These are phyloP conservation scores for Monopterus albus DNA, from an alignment of 2,113 vertebrate genomes.

Conservation along the genomic window DNA sequence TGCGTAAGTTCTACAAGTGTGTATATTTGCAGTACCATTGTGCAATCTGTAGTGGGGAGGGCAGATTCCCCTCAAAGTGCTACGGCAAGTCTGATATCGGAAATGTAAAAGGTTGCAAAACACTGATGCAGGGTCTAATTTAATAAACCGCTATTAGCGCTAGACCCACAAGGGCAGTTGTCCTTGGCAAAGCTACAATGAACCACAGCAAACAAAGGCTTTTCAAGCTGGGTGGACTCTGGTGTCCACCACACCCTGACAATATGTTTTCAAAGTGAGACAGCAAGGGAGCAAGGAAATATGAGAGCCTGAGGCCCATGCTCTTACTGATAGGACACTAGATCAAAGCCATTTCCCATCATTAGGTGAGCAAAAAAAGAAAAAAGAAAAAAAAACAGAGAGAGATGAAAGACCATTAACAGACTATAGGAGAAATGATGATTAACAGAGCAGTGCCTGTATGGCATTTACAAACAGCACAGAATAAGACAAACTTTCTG, in stretches of 20 bases:
- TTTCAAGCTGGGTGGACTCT: slow-evolving; percentile 64
- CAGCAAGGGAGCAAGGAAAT: slow-evolving; percentile 45
- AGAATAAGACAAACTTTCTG: slow-evolving; percentile 25
- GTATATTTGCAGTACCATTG: slow-evolving; percentile 47
- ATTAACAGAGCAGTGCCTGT: slow-evolving; percentile 52
- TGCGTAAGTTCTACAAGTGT: slow-evolving; percentile 40
- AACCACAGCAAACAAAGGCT: slow-evolving; percentile 77
- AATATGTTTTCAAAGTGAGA: slow-evolving; percentile 63
- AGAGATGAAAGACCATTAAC: slow-evolving; percentile 65
- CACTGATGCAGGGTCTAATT: slow-evolving; percentile 33
- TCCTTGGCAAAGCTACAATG: slow-evolving; percentile 65
- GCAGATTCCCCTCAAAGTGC: slow-evolving; percentile 2
- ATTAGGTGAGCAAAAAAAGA: slow-evolving; percentile 46
- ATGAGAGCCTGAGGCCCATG: slow-evolving; percentile 43
- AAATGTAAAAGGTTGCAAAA: slow-evolving; percentile 60
- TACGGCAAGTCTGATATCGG: slow-evolving; percentile 21
- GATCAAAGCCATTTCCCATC: slow-evolving; percentile 64
- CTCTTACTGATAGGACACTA: slow-evolving; percentile 64
- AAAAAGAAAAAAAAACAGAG: too few species aligned
- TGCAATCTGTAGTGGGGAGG: slow-evolving; percentile 51
- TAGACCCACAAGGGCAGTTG: slow-evolving; percentile 62
- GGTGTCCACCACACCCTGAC: slow-evolving; percentile 73
- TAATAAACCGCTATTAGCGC: slow-evolving; percentile 44
- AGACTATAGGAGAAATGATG: slow-evolving; percentile 60
- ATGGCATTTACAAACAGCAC: slow-evolving; percentile 40